These are phyloP conservation scores for Macrochelys suwanniensis DNA, from an alignment of 2,797 vertebrate genomes.

Conservation along the genomic window DNA sequence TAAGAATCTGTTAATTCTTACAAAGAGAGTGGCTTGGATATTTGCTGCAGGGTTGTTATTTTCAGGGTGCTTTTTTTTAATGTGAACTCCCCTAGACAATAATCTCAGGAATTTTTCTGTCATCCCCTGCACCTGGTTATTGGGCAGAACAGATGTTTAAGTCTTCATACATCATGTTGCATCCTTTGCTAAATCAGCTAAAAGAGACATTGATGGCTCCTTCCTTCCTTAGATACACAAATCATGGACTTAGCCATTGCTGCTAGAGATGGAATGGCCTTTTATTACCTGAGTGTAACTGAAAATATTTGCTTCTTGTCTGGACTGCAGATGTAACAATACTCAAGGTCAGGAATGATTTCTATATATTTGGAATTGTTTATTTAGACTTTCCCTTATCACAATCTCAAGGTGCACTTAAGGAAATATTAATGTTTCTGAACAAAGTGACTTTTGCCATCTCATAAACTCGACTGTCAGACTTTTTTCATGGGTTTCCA, in stretches of 20 bases:
- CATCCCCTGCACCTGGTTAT: neutral
- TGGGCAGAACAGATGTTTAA: neutral
- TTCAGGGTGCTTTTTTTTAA: neutral
- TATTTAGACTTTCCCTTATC: neutral
- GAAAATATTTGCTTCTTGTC: neutral
- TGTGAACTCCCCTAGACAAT: neutral
- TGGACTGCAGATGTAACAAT: neutral
- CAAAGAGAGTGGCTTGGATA: neutral
- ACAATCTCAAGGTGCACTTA: neutral
- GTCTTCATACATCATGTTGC: accelerated
- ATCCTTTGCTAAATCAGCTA: neutral
- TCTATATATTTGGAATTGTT: neutral
- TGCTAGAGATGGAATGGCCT: neutral
- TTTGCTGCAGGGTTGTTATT: neutral
- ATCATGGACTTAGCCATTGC: neutral
- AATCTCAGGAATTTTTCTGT: neutral
- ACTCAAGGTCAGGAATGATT: neutral
- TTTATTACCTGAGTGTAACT: neutral
- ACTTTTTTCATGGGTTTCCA: neutral
- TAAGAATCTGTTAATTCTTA: slow-evolving; percentile 8
- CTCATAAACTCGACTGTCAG: neutral
- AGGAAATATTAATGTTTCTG: neutral
- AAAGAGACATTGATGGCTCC: neutral
- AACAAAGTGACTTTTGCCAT: neutral
- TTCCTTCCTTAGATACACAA: neutral